Conservation (phyloP, 2,888 invertebrate genomes). For the Caenorhabditis sp. region DNA sequence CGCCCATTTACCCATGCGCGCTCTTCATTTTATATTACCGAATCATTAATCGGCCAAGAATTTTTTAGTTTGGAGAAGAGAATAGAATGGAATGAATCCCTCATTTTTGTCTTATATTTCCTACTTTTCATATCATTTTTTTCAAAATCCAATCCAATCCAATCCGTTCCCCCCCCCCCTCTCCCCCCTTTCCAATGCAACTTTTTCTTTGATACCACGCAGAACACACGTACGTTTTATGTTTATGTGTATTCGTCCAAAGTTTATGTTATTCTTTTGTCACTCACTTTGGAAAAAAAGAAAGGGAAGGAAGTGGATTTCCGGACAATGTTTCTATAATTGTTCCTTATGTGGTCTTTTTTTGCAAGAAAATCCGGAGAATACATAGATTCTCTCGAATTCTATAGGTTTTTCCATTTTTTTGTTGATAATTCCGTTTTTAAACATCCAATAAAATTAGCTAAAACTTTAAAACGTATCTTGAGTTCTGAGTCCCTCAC, state of each 20-base stretch:
- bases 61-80: no score
- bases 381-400: not conserved
- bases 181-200: not conserved
- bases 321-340: slow-evolving; percentile 1
- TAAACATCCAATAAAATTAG: no score
- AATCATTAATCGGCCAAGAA: slow-evolving; percentile 37
- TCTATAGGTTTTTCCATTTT: not conserved
- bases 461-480: no score
- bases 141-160: no score
- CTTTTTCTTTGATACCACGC: no score
- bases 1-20: slow-evolving; percentile 3
- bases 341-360: not conserved
- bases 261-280: not conserved
- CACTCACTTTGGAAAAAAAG: not conserved
- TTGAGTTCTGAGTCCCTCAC: no score
- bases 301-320: not conserved
- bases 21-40: slow-evolving; percentile 50
- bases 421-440: no score
- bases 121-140: not conserved
- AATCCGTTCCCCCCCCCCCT: no score
- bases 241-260: not conserved
- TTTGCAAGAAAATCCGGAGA: not conserved
- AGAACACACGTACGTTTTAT: no score
- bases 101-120: no score
- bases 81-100: no score